phyloP scores from a whole-genome alignment of 2,797 vertebrate species.

The Denticeps clupeoides region DNA sequence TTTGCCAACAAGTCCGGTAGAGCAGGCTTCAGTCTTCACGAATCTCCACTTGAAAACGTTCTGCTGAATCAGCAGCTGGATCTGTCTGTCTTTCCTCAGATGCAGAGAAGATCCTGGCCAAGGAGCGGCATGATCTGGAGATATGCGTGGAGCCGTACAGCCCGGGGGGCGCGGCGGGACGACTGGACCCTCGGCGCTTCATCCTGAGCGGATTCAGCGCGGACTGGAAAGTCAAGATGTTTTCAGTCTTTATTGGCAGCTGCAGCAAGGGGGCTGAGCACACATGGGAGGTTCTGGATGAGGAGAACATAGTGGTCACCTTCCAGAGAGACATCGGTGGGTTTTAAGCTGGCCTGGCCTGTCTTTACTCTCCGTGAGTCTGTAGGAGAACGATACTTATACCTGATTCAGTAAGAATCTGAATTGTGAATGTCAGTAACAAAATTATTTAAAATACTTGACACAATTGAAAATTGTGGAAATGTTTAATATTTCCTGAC shows the following conservation, averaged over 20 bases:
- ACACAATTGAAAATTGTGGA: too few species aligned
- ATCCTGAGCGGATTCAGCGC: constrained; percentile 36
- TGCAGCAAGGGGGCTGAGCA: constrained; percentile 34
- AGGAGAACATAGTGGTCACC: constrained; percentile 35
- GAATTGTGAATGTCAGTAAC: too few species aligned
- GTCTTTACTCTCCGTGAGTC: not conserved
- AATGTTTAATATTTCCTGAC: too few species aligned
- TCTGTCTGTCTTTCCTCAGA: constrained; percentile 22
- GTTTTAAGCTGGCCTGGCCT: not conserved
- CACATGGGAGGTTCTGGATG: constrained; percentile 34
- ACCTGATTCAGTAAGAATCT: too few species aligned
- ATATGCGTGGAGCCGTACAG: constrained; percentile 26
- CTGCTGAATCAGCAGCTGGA: too few species aligned
- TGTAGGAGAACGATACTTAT: not conserved
- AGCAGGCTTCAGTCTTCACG: too few species aligned
- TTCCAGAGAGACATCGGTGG: constrained; percentile 39
- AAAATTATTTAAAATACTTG: too few species aligned
- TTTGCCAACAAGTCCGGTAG: constrained; percentile 30
- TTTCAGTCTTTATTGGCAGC: constrained; percentile 36
- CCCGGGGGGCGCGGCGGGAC: constrained; percentile 6
- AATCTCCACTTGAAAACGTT: too few species aligned
- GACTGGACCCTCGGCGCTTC: constrained; percentile 29
- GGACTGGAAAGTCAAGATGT: constrained; percentile 12
- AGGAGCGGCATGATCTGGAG: constrained; percentile 21
- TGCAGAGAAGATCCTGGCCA: constrained; percentile 23